These are phyloP conservation scores for Stomatorhinus walkeri DNA, from an alignment of 2,797 vertebrate genomes.

Conservation along the genomic window DNA sequence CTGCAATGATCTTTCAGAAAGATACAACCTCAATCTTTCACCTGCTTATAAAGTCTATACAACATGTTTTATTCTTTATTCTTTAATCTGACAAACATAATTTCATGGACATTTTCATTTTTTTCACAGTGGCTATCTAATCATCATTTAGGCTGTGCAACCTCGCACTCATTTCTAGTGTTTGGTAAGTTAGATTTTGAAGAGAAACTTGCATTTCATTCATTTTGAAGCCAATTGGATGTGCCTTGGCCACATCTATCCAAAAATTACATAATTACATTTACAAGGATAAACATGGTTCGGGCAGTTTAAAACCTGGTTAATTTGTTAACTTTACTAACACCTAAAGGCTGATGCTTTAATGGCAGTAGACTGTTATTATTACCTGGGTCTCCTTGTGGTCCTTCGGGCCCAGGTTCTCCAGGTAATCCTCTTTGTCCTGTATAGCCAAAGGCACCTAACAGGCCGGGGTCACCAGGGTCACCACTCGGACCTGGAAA, in stretches of 20 bases:
- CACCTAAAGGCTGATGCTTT: not conserved
- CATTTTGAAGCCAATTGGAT: not conserved
- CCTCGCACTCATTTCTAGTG: not conserved
- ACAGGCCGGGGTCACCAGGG: slow-evolving; percentile 43
- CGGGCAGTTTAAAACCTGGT: not conserved
- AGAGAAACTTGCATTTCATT: not conserved
- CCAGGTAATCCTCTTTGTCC: slow-evolving; percentile 51
- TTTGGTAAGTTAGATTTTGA: not conserved
- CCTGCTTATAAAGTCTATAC: not conserved
- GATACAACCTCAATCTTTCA: not conserved
- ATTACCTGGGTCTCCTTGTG: slow-evolving; percentile 39
- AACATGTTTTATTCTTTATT: not conserved
- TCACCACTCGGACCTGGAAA: slow-evolving; percentile 44
- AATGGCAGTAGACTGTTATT: not conserved
- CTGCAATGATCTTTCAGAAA: not conserved
- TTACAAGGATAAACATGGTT: not conserved
- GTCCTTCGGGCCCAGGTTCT: slow-evolving; percentile 36
- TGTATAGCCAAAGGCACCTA: slow-evolving; percentile 38
- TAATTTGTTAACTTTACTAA: not conserved
- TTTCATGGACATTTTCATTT: not conserved
- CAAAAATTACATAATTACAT: not conserved
- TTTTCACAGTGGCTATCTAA: not conserved
- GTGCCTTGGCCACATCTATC: not conserved
- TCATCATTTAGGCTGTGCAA: not conserved
- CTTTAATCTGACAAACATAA: not conserved